Evolutionary conservation across 37 sponge, comb jelly and placozoan species (phyloP).

Genomic region (Halichondria panicea): DNA sequence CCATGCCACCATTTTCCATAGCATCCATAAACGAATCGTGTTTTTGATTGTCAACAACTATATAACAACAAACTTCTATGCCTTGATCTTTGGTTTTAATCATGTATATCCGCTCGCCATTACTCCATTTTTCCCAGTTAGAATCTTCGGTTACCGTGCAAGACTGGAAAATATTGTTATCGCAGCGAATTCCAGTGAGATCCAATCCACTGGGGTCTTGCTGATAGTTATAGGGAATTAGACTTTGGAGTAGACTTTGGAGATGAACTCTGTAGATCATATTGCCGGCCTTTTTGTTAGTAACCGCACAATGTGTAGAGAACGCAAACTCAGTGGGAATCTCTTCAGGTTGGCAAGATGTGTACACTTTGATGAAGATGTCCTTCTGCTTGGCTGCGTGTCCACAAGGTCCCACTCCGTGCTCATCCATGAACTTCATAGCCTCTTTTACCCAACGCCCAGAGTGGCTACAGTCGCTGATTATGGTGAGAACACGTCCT

Average conservation of each 20-base stretch:
- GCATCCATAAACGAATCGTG: conserved; percentile 26
- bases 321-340: conserved; percentile 2
- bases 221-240: no score
- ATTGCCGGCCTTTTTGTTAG: conserved; percentile 5
- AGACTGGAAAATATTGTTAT: conserved; percentile 11
- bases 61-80: conserved; percentile 67
- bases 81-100: conserved; percentile 46
- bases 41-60: conserved; percentile 55
- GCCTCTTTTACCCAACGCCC: conserved; percentile 50
- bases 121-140: conserved; percentile 7
- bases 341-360: conserved; percentile 47
- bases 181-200: conserved; percentile 20
- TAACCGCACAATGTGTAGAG: not conserved
- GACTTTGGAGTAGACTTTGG: no score
- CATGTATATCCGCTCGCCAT: not conserved
- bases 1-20: conserved; percentile 13
- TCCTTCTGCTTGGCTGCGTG: conserved; percentile 59
- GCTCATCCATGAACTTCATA: conserved; percentile 41
- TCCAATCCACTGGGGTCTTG: conserved; percentile 12
- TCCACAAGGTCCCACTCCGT: conserved; percentile 63
- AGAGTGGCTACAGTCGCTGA: conserved; percentile 63
- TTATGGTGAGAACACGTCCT: conserved; percentile 42
- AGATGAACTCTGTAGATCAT: not conserved
- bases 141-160: conserved; percentile 3
- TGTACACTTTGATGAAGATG: conserved; percentile 46